Conservation (phyloP, 2,888 invertebrate species). For the Xanthorhoe spadicearia region DNA sequence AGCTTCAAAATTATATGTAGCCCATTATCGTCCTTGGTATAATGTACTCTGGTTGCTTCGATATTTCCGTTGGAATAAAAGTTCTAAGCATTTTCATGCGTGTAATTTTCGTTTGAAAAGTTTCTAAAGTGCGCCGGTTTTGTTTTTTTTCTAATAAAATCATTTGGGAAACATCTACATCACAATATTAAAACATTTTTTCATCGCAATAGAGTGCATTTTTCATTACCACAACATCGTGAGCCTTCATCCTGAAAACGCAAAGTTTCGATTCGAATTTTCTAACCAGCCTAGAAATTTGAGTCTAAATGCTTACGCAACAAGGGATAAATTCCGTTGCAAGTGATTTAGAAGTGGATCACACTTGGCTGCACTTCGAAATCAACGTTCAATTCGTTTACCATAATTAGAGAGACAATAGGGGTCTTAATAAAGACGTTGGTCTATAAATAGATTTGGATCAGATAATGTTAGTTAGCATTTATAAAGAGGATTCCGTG, state of each 20-base stretch:
- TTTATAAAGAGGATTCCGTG: conserved; percentile 25
- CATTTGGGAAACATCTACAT: not conserved
- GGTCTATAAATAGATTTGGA: conserved; percentile 64
- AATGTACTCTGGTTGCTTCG: not conserved
- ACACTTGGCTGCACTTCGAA: conserved; percentile 56
- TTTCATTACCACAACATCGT: not conserved
- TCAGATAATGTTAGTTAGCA: conserved; percentile 60
- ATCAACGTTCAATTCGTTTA: conserved; percentile 74
- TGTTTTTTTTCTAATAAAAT: too few relatives aligned
- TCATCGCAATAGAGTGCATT: not conserved
- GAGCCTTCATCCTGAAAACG: not conserved
- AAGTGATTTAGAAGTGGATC: not conserved
- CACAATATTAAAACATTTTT: not conserved
- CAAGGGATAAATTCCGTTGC: conserved; percentile 12
- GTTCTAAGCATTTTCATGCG: too few relatives aligned
- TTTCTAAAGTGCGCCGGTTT: too few relatives aligned
- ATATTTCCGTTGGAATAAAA: not conserved
- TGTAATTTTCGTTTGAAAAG: too few relatives aligned
- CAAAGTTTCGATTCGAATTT: not conserved
- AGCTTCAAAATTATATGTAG: not conserved
- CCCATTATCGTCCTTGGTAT: too few relatives aligned
- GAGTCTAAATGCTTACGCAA: not conserved
- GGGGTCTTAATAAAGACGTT: conserved; percentile 77
- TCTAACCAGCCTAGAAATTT: not conserved
- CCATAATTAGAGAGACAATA: conserved; percentile 82